A percentile compares a stretch with the other conserved stretches of the same genome.
phyloP scores from a whole-genome alignment of 2,113 vertebrate species.

The Camelus bactrianus region DNA sequence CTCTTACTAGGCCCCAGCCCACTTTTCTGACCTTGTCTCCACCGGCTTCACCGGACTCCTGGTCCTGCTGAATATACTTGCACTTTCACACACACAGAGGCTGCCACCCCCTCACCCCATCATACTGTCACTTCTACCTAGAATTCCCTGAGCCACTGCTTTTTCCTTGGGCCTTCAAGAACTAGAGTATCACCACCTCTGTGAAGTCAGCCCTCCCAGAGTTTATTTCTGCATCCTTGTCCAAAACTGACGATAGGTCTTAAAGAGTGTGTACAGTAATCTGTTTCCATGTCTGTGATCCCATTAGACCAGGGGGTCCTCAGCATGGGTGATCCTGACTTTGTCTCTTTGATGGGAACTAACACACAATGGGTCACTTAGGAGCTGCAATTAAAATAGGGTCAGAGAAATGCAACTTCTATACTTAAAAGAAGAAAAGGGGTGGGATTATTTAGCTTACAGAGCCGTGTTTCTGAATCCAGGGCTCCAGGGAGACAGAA shows the following conservation, averaged over 20 bases:
- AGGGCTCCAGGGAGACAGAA: background rate
- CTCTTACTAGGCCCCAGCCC: background rate
- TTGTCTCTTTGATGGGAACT: background rate
- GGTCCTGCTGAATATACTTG: background rate
- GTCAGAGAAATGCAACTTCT: background rate
- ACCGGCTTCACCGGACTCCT: background rate
- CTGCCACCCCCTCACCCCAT: background rate
- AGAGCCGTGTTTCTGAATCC: background rate
- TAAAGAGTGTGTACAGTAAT: background rate
- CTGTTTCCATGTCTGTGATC: background rate
- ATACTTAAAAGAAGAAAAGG: background rate
- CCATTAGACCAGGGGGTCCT: background rate
- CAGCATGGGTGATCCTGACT: background rate
- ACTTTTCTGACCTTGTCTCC: background rate
- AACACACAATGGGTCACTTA: background rate
- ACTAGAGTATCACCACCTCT: background rate
- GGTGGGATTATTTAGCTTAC: background rate
- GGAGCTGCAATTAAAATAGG: background rate
- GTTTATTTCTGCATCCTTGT: background rate
- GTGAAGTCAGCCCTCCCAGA: background rate
- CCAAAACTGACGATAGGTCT: background rate
- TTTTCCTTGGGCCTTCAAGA: background rate
- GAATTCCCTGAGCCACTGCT: background rate
- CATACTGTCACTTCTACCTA: background rate
- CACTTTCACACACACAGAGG: background rate